phyloP scores from a whole-genome alignment of 2,888 invertebrate genomes.

The Epinotia nisella region DNA sequence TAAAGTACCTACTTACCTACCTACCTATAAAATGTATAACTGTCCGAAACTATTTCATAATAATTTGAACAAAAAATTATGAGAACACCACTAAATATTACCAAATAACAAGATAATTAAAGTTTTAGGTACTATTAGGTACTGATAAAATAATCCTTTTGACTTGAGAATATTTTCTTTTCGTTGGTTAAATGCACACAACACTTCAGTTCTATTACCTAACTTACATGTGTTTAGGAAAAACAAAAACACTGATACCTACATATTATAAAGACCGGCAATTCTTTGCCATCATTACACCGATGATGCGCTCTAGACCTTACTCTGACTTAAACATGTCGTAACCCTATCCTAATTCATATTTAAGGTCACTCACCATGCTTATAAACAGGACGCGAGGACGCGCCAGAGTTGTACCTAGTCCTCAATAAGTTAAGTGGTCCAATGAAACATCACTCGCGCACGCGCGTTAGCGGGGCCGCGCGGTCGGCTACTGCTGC shows the following conservation, averaged over 20 bases:
- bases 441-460: conserved; percentile 65
- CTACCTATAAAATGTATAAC: no score
- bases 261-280: neutral
- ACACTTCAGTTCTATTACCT: neutral
- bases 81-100: no score
- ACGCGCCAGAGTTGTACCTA: conserved; percentile 45
- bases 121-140: no score
- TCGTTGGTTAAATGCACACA: neutral
- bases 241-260: neutral
- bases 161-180: neutral
- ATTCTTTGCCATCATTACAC: neutral
- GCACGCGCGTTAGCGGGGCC: conserved; percentile 62
- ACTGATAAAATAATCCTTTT: no score
- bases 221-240: neutral
- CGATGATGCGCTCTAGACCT: neutral
- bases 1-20: no score
- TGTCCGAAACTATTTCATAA: no score
- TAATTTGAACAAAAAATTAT: no score
- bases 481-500: conserved; percentile 73
- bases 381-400: conserved; percentile 61
- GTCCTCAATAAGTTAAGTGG: conserved; percentile 70
- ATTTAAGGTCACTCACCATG: conserved; percentile 63
- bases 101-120: no score
- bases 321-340: conserved; percentile 7
- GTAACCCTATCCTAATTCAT: conserved; percentile 13